These are phyloP conservation scores for Apamea crenata DNA, from an alignment of 2,888 invertebrate species.

Conservation along the genomic window DNA sequence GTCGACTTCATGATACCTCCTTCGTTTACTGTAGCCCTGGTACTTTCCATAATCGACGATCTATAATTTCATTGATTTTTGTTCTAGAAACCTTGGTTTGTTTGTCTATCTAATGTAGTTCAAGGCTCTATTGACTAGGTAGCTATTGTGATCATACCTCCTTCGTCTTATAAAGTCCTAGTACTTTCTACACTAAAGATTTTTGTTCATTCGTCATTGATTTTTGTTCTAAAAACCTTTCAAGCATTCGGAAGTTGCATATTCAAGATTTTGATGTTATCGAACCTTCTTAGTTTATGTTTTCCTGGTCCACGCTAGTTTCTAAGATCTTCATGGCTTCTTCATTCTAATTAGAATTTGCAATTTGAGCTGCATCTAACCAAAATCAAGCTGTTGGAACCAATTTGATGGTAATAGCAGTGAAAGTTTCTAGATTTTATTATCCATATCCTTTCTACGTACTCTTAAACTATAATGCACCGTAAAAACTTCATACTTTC, in stretches of 20 bases:
- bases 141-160: neutral
- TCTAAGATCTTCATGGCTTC: neutral
- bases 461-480: neutral
- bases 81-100: conserved; percentile 6
- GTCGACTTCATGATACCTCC: neutral
- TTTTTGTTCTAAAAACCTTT: neutral
- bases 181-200: conserved; percentile 18
- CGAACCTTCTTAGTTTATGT: neutral
- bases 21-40: conserved; percentile 19
- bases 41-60: conserved; percentile 12
- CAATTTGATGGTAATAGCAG: conserved; percentile 24
- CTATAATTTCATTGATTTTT: conserved; percentile 7
- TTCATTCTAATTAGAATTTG: neutral
- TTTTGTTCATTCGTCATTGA: neutral
- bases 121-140: conserved; percentile 13
- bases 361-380: neutral
- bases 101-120: conserved; percentile 2
- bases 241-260: neutral
- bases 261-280: conserved; percentile 10
- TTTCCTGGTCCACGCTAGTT: conserved; percentile 9
- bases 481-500: conserved; percentile 17
- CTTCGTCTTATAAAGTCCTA: conserved; percentile 14
- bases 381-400: conserved; percentile 16
- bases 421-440: conserved; percentile 44
- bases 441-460: conserved; percentile 5